Conservation (phyloP, 2,113 vertebrate genomes). For the Axis porcinus region DNA sequence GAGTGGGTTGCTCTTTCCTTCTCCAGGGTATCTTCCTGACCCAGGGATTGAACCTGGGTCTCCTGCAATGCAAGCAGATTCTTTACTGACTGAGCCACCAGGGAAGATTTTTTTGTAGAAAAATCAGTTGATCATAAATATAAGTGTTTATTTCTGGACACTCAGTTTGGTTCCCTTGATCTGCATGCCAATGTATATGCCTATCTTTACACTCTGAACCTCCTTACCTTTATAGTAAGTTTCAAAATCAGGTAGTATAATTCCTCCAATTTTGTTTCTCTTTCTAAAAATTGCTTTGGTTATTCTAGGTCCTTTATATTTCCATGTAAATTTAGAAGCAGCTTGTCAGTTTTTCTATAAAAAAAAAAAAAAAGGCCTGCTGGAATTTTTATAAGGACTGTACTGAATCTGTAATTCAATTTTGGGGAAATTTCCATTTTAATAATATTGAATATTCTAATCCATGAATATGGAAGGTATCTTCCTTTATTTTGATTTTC, state of each 20-base stretch:
- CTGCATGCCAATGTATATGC: neutral
- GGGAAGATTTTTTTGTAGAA: neutral
- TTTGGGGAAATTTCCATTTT: slow-evolving; percentile 17
- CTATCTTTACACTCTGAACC: neutral
- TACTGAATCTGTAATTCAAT: slow-evolving; percentile 22
- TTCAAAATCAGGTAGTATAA: neutral
- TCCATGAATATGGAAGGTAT: neutral
- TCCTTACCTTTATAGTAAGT: neutral
- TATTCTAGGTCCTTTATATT: slow-evolving; percentile 5
- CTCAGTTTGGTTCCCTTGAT: neutral
- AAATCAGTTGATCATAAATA: neutral
- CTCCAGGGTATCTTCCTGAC: neutral
- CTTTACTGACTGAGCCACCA: neutral
- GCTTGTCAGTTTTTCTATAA: neutral
- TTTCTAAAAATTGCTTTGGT: neutral
- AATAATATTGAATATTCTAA: slow-evolving; percentile 38
- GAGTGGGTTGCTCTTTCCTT: neutral
- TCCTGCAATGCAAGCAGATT: neutral
- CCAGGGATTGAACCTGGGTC: neutral
- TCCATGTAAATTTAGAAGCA: slow-evolving; percentile 19
- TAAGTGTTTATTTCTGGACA: neutral
- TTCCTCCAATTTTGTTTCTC: slow-evolving; percentile 6
- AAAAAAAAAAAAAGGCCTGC: neutral
- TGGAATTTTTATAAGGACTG: neutral
- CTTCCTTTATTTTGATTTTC: slow-evolving; percentile 14